Conservation (phyloP, 53 echinoderm and acorn worm species). For the Echinometra lucunter region DNA sequence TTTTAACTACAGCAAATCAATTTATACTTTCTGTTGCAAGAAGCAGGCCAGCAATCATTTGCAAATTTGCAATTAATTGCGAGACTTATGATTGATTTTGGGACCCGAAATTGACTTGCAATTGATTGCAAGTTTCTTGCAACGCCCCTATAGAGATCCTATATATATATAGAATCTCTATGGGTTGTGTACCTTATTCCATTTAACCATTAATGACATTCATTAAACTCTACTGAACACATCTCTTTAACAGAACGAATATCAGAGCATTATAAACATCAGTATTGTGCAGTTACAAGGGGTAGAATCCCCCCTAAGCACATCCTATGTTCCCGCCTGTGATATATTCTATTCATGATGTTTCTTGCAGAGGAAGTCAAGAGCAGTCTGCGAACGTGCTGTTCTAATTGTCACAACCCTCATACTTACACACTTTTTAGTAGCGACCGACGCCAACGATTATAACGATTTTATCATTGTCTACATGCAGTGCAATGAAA, state of each 20-base stretch:
- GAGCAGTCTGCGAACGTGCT: not conserved
- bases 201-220: too few species aligned
- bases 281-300: not conserved
- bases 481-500: not conserved
- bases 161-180: too few species aligned
- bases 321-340: not conserved
- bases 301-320: not conserved
- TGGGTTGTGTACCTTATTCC: too few species aligned
- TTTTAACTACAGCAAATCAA: too few species aligned
- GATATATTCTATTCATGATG: not conserved
- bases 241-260: not conserved
- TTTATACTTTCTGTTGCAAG: not conserved
- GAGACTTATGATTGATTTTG: too few species aligned
- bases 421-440: not conserved
- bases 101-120: too few species aligned
- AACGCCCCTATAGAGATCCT: too few species aligned
- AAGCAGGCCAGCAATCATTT: not conserved
- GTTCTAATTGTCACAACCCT: not conserved
- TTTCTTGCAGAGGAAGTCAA: not conserved
- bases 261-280: not conserved
- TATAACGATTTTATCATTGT: not conserved
- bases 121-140: too few species aligned
- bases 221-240: not conserved
- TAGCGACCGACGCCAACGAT: constrained; percentile 13
- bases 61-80: too few species aligned